Evolutionary conservation across 2,113 vertebrate genomes (phyloP).

Genomic region (Gambusia holbrooki): DNA sequence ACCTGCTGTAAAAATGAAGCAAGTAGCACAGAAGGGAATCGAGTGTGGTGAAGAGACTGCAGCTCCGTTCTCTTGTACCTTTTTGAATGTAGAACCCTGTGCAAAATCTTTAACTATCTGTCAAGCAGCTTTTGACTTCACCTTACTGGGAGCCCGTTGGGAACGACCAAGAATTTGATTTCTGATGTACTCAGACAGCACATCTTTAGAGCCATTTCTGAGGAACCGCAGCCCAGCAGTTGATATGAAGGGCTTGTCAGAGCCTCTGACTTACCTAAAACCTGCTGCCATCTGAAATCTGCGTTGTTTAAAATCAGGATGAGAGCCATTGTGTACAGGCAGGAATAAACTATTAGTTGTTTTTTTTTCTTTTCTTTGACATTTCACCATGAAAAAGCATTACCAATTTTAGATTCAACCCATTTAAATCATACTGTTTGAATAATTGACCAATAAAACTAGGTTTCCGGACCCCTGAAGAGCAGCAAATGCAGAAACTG

Average conservation of each 20-base stretch:
- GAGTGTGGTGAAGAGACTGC: neutral
- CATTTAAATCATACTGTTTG: neutral
- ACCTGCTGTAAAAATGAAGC: neutral
- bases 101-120: neutral
- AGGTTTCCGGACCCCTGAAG: neutral
- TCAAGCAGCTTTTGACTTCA: neutral
- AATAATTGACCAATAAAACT: neutral
- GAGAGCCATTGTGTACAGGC: neutral
- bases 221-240: neutral
- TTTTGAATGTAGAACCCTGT: neutral
- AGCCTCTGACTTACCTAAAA: conserved; percentile 1
- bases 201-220: conserved; percentile 15
- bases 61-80: neutral
- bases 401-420: neutral
- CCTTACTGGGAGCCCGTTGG: neutral
- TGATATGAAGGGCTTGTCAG: neutral
- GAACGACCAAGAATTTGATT: conserved; percentile 8
- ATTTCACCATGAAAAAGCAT: neutral
- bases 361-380: neutral
- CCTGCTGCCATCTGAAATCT: neutral
- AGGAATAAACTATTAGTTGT: neutral
- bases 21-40: neutral
- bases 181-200: conserved; percentile 14
- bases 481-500: neutral
- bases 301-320: neutral